phyloP scores from a whole-genome alignment of 2,113 vertebrate species.

The Numida meleagris region DNA sequence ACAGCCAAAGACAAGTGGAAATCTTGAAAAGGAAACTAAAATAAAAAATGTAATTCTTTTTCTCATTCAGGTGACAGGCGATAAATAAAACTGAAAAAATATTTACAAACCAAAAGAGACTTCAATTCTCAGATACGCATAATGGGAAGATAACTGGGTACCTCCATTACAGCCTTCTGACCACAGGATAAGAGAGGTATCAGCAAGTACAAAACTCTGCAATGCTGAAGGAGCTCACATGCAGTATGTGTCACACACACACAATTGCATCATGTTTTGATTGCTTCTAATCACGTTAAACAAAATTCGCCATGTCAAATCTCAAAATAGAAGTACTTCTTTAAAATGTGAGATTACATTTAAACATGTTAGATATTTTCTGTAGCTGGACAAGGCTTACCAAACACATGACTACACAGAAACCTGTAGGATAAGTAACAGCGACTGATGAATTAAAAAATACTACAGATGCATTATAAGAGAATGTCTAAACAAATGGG shows the following conservation, averaged over 20 bases:
- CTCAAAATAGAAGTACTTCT: not conserved
- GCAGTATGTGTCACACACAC: not conserved
- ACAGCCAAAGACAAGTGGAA: not conserved
- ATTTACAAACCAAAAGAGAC: not conserved
- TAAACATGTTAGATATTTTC: not conserved
- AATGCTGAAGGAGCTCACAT: accelerated
- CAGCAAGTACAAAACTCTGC: not conserved
- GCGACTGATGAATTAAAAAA: not conserved
- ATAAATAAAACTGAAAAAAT: not conserved
- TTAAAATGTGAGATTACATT: not conserved
- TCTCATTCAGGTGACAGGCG: not conserved
- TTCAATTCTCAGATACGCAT: not conserved
- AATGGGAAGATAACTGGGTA: not conserved
- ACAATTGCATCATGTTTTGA: not conserved
- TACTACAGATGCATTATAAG: not conserved
- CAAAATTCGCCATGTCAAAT: not conserved
- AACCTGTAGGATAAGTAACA: not conserved
- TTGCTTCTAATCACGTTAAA: not conserved
- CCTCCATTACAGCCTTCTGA: not conserved
- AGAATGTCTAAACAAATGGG: not conserved
- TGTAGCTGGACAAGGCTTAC: not conserved
- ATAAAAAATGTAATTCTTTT: not conserved
- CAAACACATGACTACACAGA: not conserved
- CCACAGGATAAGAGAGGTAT: not conserved
- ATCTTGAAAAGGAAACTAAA: not conserved